Percentiles rank a stretch among this genome's conserved stretches.
Conservation (phyloP, 2,797 vertebrate species). For the Mionectes olivaceus region DNA sequence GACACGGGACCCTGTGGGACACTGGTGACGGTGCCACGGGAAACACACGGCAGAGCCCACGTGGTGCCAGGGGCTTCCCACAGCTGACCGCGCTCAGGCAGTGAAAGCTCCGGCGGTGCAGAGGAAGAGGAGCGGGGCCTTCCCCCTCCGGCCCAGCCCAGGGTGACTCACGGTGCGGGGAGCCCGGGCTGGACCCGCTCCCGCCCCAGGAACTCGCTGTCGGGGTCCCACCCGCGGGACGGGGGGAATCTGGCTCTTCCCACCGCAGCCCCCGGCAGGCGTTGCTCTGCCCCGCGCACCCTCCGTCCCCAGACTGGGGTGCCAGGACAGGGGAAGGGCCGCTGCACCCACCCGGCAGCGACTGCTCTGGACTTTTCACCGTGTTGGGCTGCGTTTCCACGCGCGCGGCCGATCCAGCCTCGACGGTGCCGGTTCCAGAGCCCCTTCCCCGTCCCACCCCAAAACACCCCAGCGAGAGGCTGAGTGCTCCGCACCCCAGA, state of each 20-base stretch:
- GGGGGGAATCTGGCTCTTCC: rapidly evolving
- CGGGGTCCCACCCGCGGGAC: rapidly evolving
- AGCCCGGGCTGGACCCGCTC: background rate
- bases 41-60: background rate
- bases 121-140: background rate
- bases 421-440: too few relatives aligned
- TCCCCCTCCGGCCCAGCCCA: background rate
- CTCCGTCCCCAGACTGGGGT: background rate
- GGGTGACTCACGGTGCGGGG: background rate
- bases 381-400: background rate
- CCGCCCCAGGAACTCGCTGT: background rate
- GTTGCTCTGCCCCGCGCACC: background rate
- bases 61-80: rapidly evolving
- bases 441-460: background rate
- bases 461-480: background rate
- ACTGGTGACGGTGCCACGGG: background rate
- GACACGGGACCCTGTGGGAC: background rate
- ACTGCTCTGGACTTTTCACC: background rate
- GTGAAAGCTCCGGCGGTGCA: background rate
- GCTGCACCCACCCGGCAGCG: background rate
- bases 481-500: background rate
- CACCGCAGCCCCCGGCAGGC: rapidly evolving
- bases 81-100: rapidly evolving
- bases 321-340: background rate
- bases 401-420: too few relatives aligned